Percentiles rank a stretch among this genome's conserved stretches.
These are phyloP conservation scores for Pluvialis apricaria DNA, from an alignment of 2,113 vertebrate species.

Conservation along the genomic window DNA sequence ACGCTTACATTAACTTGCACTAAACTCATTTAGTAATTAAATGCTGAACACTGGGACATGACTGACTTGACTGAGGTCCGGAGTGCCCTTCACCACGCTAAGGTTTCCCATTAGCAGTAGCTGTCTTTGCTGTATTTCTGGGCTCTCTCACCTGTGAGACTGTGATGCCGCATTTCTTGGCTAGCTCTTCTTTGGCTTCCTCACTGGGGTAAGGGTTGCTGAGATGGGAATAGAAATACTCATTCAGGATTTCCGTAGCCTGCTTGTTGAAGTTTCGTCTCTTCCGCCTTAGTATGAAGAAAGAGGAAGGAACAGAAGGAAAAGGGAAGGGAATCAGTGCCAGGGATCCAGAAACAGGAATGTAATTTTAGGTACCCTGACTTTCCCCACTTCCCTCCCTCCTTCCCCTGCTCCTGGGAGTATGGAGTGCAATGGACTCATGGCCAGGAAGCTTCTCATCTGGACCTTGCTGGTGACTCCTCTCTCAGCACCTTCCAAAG, in stretches of 20 bases:
- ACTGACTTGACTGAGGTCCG: background rate
- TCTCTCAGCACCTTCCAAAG: background rate
- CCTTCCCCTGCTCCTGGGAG: background rate
- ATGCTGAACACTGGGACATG: background rate
- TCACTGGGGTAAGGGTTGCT: constrained; percentile 99
- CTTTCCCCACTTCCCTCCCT: background rate
- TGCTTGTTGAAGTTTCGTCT: constrained; percentile 99
- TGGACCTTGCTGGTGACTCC: background rate
- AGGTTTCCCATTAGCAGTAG: background rate
- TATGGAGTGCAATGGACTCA: background rate
- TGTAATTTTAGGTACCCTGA: background rate
- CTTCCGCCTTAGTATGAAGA: constrained; percentile 83
- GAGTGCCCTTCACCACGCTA: background rate
- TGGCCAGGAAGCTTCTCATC: background rate
- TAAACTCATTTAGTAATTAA: background rate
- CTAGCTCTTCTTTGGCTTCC: constrained; percentile 99
- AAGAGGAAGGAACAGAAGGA: background rate
- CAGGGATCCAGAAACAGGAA: background rate
- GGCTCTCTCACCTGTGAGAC: constrained; percentile 90
- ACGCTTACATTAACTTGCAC: background rate
- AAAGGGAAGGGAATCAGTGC: constrained; percentile 30
- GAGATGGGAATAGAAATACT: constrained; percentile 99
- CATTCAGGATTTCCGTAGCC: constrained; percentile 98
- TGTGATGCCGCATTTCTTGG: constrained; percentile 98
- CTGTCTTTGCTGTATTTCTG: background rate